Evolutionary conservation across 2,113 vertebrate species (phyloP).

Genomic region (Thunnus maccoyii): DNA sequence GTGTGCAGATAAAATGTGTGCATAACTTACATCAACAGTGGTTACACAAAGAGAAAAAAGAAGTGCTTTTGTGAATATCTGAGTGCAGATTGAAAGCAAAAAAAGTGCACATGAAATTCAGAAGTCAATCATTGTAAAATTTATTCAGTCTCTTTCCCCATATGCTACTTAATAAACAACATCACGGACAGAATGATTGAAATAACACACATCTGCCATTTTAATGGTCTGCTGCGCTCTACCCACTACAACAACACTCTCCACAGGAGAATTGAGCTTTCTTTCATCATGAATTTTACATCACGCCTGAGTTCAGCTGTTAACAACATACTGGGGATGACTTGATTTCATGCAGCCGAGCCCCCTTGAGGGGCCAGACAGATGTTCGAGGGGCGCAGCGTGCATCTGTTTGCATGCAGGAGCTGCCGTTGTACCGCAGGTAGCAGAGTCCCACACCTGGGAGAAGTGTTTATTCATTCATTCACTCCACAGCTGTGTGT

Average conservation of each 20-base stretch:
- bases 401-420: background rate
- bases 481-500: background rate
- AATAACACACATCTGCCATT: constrained; percentile 1
- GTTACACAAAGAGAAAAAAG: no score
- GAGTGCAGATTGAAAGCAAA: background rate
- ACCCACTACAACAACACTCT: background rate
- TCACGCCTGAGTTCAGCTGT: constrained; percentile 11
- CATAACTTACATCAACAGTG: no score
- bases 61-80: no score
- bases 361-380: background rate
- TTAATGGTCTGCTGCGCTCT: background rate
- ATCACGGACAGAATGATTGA: background rate
- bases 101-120: background rate
- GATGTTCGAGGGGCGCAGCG: constrained; percentile 13
- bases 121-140: background rate
- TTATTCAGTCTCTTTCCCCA: background rate
- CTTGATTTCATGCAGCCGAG: constrained; percentile 6
- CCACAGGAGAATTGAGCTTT: background rate
- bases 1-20: no score
- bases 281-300: constrained; percentile 1
- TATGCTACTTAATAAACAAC: background rate
- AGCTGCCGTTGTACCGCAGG: background rate
- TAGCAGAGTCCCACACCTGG: background rate
- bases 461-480: background rate
- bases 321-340: background rate